Conservation (phyloP, 53 echinoderm and acorn worm genomes). For the Crossaster papposus region DNA sequence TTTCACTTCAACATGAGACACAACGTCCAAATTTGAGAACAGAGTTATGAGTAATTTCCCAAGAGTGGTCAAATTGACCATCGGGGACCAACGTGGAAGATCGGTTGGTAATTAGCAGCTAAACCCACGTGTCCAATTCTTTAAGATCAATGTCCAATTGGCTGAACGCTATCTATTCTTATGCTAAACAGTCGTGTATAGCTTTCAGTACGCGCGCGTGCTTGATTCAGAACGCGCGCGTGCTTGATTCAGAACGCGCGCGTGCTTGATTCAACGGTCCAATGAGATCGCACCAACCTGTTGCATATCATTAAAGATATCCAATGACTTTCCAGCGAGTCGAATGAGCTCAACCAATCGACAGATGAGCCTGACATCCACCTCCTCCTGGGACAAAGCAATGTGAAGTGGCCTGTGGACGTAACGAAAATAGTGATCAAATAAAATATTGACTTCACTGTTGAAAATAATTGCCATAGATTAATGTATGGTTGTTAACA, state of each 20-base stretch:
- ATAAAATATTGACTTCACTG: background rate
- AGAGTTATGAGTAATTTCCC: too few relatives aligned
- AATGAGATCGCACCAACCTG: slow-evolving; percentile 73
- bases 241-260: too few relatives aligned
- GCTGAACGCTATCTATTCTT: too few relatives aligned
- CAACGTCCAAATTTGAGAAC: too few relatives aligned
- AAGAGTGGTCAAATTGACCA: too few relatives aligned
- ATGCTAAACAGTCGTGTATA: background rate
- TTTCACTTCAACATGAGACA: too few relatives aligned
- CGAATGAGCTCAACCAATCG: slow-evolving; percentile 77
- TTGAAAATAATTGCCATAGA: background rate
- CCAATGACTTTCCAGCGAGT: slow-evolving; percentile 80
- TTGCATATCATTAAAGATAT: slow-evolving; percentile 90
- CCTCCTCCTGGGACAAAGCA: slow-evolving; percentile 80
- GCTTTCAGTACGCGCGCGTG: background rate
- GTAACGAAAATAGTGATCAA: background rate
- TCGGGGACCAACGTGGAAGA: too few relatives aligned
- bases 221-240: too few relatives aligned
- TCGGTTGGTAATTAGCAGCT: too few relatives aligned
- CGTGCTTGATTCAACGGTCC: too few relatives aligned
- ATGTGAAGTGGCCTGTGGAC: slow-evolving; percentile 86
- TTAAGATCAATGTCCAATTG: too few relatives aligned
- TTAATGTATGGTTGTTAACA: background rate
- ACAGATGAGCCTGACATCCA: slow-evolving; percentile 73
- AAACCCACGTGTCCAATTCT: too few relatives aligned